Evolutionary conservation across 2,888 invertebrate genomes (phyloP).

Genomic region (Lamellibrachia satsuma): DNA sequence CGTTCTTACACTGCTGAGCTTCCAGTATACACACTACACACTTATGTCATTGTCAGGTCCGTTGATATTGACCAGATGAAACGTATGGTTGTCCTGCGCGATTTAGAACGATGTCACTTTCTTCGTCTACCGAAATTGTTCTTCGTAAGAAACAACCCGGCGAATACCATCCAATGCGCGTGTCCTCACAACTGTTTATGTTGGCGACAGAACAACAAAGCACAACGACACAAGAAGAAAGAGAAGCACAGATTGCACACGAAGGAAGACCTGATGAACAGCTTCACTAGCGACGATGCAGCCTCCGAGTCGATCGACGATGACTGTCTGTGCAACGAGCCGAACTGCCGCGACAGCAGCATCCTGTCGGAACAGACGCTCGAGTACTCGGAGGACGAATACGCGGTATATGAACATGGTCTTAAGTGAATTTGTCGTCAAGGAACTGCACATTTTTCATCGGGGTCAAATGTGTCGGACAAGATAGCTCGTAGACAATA

Average conservation of each 20-base stretch:
- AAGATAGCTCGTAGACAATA: too few relatives aligned
- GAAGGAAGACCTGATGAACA: background rate
- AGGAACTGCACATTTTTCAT: too few relatives aligned
- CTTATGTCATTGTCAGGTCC: too few relatives aligned
- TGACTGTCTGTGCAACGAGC: background rate
- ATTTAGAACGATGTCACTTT: background rate
- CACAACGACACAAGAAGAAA: background rate
- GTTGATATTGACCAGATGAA: background rate
- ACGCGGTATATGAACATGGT: background rate
- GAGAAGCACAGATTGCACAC: background rate
- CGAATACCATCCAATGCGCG: background rate
- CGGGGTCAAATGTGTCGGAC: too few relatives aligned
- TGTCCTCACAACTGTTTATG: background rate
- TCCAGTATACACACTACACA: too few relatives aligned
- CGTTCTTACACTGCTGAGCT: too few relatives aligned
- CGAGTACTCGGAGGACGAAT: background rate
- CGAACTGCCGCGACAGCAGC: background rate
- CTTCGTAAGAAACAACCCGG: background rate
- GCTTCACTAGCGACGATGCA: background rate
- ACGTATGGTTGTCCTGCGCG: background rate
- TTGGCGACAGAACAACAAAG: background rate
- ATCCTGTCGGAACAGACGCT: background rate
- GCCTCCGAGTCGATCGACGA: background rate
- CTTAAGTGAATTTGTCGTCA: too few relatives aligned
- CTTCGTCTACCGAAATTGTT: background rate